A percentile compares a stretch with the other conserved stretches of the same genome.
phyloP scores from a whole-genome alignment of 2,113 vertebrate species.

The Strigops habroptila region DNA sequence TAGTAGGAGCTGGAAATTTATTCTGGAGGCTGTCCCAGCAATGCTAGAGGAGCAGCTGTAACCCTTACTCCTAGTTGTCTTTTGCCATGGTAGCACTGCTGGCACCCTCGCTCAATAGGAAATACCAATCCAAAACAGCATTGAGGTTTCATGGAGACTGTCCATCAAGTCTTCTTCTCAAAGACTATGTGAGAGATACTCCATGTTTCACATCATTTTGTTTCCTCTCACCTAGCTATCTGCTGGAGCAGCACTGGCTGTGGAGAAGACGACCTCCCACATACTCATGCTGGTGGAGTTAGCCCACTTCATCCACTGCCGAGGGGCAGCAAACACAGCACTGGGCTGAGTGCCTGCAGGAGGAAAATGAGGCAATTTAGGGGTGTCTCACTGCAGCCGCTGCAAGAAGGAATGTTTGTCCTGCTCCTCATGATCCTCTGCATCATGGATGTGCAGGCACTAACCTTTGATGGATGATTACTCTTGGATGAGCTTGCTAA shows the following conservation, averaged over 20 bases:
- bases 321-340: not conserved
- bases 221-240: not conserved
- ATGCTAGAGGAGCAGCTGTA: not conserved
- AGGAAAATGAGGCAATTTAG: not conserved
- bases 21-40: not conserved
- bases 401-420: not conserved
- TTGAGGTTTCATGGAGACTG: not conserved
- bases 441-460: not conserved
- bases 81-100: not conserved
- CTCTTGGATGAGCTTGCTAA: constrained; percentile 13
- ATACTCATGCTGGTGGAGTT: not conserved
- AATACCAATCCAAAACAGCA: not conserved
- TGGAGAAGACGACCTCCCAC: not conserved
- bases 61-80: not conserved
- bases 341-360: not conserved
- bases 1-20: not conserved
- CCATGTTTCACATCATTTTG: not conserved
- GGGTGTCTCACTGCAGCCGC: not conserved
- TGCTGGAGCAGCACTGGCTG: not conserved
- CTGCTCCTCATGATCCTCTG: not conserved
- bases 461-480: constrained; percentile 5
- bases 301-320: not conserved
- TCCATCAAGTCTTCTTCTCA: not conserved
- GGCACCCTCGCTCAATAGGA: not conserved
- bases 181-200: not conserved